Base-by-base conservation (phyloP, 2,888 invertebrate species). In the Lumbricus terrestris region DNA sequence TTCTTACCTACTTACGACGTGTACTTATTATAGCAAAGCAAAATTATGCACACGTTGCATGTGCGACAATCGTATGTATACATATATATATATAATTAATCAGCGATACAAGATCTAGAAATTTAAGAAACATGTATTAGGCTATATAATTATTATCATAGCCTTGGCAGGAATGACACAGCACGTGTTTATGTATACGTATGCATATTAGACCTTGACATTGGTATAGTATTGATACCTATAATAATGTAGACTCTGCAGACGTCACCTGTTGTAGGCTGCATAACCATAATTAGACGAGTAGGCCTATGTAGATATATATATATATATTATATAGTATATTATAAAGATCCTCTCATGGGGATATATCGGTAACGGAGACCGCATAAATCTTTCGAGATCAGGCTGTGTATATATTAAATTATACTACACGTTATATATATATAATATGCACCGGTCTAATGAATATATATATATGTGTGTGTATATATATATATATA, bases 41-140 rank as follows among this genome's bases (percentile, higher is more conserved):
- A 69, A 69, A n/a, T 69, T 69, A 69, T 69, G 69, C 69, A n/a
- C 69, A n/a, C 69, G 69, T 69, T 69, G 69, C 69, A 69, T n/a
- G n/a, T n/a, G n/a, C n/a, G n/a, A 69, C 13, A 11, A 16, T 16
- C 0, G 11, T 8, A 69, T 20, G 23, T 54, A 54, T 29, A 29
- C 54, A 54, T 6, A 29, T 11, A 54, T 16, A 8, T 3, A n/a
- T 69, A 69, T 69, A 6, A 40, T 40, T 40, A n/a, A n/a, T n/a
- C n/a, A n/a, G n/a, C n/a, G n/a, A n/a, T n/a, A n/a, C n/a, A 69
- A n/a, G n/a, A 69, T 69, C 69, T 69, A 11, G 29, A 69, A 69
- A 69, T 69, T 69, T 0, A 69, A 15, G n/a, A n/a, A 69, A 3
- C 69, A 69, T 69, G n/a, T 1, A n/a, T n/a, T n/a, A n/a, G n/a